Base-by-base conservation (phyloP, 2,113 vertebrate species). In the Pangasianodon hypophthalmus region DNA sequence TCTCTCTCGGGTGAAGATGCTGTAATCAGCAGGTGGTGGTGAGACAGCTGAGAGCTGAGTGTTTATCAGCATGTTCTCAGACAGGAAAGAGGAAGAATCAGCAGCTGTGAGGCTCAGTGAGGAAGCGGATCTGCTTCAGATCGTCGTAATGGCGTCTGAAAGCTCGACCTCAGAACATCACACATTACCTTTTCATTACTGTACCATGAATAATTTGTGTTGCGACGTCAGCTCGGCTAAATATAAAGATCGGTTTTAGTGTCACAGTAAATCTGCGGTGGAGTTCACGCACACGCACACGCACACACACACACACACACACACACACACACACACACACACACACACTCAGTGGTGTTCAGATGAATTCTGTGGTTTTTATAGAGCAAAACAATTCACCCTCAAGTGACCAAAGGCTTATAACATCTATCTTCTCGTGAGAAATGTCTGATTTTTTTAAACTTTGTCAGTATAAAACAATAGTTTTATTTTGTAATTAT, bases 101-200 rank as follows among this genome's bases (percentile, higher is more conserved):
- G 88, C 86, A 90, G 82, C 86, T 90, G 87, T 58, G 67, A 16
- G 48, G 1, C 21, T 73, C 37, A 19, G 19, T 67, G 71, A 56
- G 37, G 52, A 62, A 85, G 24, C 32, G n/a, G 86, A 85, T 85
- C 83, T 85, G 54, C 83, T 80, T 80, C 46, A 80, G 11, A 2
- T 56, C n/a, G 0, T 56, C 29, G 19, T 54, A n/a, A 79, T 11
- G 41, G 1, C 21, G 4, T 26, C 69, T 44, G 52, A 87, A 77
- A 58, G 52, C 69, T 77, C 16, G 26, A 62, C 54, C 41, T 62
- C 56, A 16, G 26, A 64, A 16, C 16, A 37, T 82, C 79, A 29
- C 29, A 54, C 50, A 1, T 54, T 32, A n/a, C 50, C 75, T 13
- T 50, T 29, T 79, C 41, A 50, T 85, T 32, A 48, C 69, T 16